A percentile compares a stretch with the other conserved stretches of the same genome.
Conservation (phyloP, 1,140 invertebrate genomes). For the Drosophila takahashii region DNA sequence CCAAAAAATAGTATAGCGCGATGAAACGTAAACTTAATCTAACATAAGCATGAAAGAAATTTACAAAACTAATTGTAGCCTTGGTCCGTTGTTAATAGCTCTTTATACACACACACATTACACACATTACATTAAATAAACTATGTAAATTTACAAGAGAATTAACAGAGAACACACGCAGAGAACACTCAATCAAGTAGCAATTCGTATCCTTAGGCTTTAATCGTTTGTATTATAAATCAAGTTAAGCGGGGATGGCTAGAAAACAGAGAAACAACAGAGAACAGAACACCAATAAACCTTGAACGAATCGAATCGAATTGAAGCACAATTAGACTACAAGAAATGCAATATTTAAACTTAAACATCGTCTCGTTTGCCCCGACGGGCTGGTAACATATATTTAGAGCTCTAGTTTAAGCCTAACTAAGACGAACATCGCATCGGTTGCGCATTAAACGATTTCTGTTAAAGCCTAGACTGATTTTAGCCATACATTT, state of each 20-base stretch:
- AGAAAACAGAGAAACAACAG: background rate
- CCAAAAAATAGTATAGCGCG: constrained; percentile 60
- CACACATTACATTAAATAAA: constrained; percentile 43
- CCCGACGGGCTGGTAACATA: constrained; percentile 3
- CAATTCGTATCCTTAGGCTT: constrained; percentile 22
- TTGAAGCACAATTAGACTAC: background rate
- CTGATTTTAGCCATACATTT: constrained; percentile 44
- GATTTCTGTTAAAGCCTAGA: constrained; percentile 49
- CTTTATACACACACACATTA: constrained; percentile 53
- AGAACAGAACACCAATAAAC: constrained; percentile 13
- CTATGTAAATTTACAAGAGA: constrained; percentile 52
- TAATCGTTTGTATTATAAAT: constrained; percentile 21
- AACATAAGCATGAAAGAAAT: constrained; percentile 24
- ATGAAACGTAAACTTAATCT: constrained; percentile 38
- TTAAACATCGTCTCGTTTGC: constrained; percentile 10
- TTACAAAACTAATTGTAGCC: constrained; percentile 61
- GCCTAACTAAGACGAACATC: constrained; percentile 19
- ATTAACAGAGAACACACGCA: background rate
- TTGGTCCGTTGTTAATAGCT: constrained; percentile 73
- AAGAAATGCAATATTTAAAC: constrained; percentile 16
- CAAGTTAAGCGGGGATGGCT: constrained; percentile 19
- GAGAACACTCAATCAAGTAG: constrained; percentile 11
- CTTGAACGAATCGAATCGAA: constrained; percentile 3
- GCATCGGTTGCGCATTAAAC: constrained; percentile 14
- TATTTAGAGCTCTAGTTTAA: constrained; percentile 34